Conservation (phyloP, 2,888 invertebrate genomes). For the Drosophila incognita region DNA sequence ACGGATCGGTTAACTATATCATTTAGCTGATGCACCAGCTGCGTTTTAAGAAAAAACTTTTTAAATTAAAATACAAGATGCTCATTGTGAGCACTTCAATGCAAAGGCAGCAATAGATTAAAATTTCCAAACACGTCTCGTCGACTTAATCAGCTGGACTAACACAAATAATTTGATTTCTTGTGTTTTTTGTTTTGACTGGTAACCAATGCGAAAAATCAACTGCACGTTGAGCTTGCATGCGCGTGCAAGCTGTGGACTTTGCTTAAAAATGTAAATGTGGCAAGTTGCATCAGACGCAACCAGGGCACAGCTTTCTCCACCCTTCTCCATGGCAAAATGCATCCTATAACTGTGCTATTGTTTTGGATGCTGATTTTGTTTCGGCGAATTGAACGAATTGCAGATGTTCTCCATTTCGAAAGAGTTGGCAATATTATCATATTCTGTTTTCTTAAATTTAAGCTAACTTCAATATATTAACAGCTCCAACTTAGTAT, state of each 20-base stretch:
- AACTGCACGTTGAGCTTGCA: constrained; percentile 44
- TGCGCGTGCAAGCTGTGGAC: constrained; percentile 44
- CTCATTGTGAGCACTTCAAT: constrained; percentile 20
- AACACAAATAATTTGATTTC: constrained; percentile 14
- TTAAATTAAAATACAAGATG: not conserved
- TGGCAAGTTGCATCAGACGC: constrained; percentile 59
- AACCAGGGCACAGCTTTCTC: constrained; percentile 1
- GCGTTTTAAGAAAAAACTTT: not conserved
- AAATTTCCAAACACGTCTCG: constrained; percentile 74
- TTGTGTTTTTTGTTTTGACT: constrained; percentile 1
- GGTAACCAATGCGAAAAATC: constrained; percentile 33
- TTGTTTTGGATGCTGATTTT: constrained; percentile 16
- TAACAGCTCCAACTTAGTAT: not conserved
- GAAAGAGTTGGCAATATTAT: not conserved
- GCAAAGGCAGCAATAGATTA: constrained; percentile 44
- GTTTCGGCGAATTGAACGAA: constrained; percentile 5
- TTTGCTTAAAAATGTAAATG: constrained; percentile 67
- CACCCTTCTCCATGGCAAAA: constrained; percentile 8
- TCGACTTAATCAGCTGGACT: constrained; percentile 73
- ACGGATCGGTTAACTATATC: not conserved
- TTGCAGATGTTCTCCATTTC: not conserved
- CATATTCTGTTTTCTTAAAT: fast-evolving
- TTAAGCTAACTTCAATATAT: not conserved
- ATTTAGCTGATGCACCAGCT: not conserved
- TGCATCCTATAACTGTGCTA: constrained; percentile 35